Conservation (phyloP, 2,797 vertebrate species). For the Urophycis tenuis region DNA sequence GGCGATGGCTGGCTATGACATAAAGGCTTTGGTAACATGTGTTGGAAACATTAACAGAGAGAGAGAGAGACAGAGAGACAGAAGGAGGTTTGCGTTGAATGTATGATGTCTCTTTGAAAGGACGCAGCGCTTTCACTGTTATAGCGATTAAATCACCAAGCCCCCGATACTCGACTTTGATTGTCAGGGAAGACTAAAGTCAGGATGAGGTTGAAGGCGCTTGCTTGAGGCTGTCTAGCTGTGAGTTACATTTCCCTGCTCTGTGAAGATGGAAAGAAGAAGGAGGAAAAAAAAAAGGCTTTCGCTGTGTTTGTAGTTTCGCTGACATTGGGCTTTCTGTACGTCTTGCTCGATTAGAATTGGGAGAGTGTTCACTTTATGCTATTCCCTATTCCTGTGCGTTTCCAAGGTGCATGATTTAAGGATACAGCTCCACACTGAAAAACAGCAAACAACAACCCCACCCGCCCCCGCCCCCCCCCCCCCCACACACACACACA, state of each 20-base stretch:
- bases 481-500: too few species aligned
- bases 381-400: not conserved
- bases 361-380: not conserved
- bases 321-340: not conserved
- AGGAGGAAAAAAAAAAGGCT: not conserved
- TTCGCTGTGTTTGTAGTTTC: not conserved
- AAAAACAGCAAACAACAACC: not conserved
- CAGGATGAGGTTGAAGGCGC: not conserved
- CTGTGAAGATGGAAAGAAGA: not conserved
- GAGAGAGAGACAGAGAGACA: not conserved
- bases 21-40: not conserved
- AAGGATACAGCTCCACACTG: not conserved
- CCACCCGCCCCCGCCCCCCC: not conserved
- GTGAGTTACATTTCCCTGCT: not conserved
- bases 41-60: not conserved
- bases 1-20: conserved; percentile 12
- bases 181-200: not conserved
- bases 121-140: not conserved
- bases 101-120: not conserved
- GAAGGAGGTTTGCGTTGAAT: not conserved
- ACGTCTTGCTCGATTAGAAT: not conserved
- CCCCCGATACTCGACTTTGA: not conserved
- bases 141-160: not conserved
- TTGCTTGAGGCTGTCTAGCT: not conserved
- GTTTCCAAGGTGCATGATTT: not conserved